phyloP scores from a whole-genome alignment of 1,140 invertebrate genomes.

The Nixonia krombeini region DNA sequence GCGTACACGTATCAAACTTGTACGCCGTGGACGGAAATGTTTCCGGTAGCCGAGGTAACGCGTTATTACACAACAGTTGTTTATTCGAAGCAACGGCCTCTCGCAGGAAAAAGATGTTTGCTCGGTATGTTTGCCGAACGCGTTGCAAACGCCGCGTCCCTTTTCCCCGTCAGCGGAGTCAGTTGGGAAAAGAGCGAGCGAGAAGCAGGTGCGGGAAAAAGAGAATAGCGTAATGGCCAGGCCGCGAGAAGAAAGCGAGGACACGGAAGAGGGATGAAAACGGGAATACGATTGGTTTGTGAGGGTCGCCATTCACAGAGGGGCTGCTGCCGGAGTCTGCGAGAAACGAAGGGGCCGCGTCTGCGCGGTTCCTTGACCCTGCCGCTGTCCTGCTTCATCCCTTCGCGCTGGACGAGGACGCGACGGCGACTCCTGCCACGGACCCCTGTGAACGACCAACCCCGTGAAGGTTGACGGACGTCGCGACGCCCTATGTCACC shows the following conservation, averaged over 20 bases:
- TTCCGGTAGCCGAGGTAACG: no score
- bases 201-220: conserved; percentile 21
- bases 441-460: conserved; percentile 60
- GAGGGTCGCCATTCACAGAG: conserved; percentile 70
- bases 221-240: conserved; percentile 51
- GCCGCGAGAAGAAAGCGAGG: conserved; percentile 55
- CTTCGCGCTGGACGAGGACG: conserved; percentile 44
- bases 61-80: no score
- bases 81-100: no score
- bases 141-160: no score
- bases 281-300: conserved; percentile 73
- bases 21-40: no score
- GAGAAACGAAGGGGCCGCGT: conserved; percentile 51
- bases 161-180: no score
- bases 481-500: conserved; percentile 70
- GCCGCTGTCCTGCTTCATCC: conserved; percentile 48
- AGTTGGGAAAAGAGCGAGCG: not conserved
- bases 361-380: conserved; percentile 71
- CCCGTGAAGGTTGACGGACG: conserved; percentile 67
- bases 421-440: conserved; percentile 37
- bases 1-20: no score
- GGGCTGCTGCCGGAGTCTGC: conserved; percentile 65
- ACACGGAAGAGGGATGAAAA: conserved; percentile 69
- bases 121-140: not conserved
- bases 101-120: no score